Conservation (phyloP, 2,888 invertebrate genomes). For the Sialis fuliginosa region DNA sequence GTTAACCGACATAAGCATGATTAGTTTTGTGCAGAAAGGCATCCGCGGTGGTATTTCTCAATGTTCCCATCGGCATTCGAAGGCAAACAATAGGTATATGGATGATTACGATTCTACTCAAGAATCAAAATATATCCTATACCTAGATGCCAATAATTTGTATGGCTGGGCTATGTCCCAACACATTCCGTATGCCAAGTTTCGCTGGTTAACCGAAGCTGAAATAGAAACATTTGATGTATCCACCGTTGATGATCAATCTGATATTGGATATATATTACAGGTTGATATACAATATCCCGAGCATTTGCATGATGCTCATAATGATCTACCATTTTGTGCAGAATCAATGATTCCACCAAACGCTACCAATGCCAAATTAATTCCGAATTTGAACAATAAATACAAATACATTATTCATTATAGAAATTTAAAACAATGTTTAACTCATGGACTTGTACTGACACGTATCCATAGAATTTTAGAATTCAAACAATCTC, state of each 20-base stretch:
- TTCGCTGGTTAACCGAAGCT: conserved; percentile 14
- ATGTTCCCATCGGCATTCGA: conserved; percentile 15
- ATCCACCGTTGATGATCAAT: conserved; percentile 6
- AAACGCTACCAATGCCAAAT: conserved; percentile 8
- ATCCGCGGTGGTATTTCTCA: conserved; percentile 17
- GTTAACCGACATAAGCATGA: conserved; percentile 18
- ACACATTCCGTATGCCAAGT: conserved; percentile 14
- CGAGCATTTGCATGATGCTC: conserved; percentile 17
- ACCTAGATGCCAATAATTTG: conserved; percentile 17
- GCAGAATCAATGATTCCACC: conserved; percentile 11
- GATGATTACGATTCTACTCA: conserved; percentile 13
- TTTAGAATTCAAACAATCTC: conserved; percentile 19
- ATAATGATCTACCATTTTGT: conserved; percentile 16
- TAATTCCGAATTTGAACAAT: conserved; percentile 11
- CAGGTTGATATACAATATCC: conserved; percentile 26
- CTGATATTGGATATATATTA: conserved; percentile 18
- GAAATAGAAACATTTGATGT: not conserved
- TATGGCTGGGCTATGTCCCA: conserved; percentile 14
- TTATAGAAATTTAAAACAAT: conserved; percentile 15
- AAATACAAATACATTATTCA: conserved; percentile 16
- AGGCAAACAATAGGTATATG: conserved; percentile 20
- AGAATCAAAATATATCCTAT: conserved; percentile 13
- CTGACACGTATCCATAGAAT: conserved; percentile 17
- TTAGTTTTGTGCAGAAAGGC: conserved; percentile 16
- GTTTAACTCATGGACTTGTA: conserved; percentile 13